Evolutionary conservation across 1,140 invertebrate genomes (phyloP).

Genomic region (Drosophila prosaltans): DNA sequence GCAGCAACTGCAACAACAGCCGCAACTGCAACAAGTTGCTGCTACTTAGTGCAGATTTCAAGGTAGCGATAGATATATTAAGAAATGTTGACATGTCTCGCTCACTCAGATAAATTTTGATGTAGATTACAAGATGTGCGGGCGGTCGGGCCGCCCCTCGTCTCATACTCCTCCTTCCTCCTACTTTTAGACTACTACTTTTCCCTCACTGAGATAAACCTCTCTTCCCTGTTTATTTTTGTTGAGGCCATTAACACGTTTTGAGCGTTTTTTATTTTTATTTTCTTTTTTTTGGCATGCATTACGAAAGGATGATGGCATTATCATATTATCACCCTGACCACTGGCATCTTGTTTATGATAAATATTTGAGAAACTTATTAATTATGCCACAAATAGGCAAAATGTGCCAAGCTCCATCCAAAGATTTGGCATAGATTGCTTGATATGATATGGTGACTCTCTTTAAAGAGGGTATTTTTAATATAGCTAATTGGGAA

Average conservation of each 20-base stretch:
- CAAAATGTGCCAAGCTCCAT: conserved; percentile 28
- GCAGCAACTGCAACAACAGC: conserved; percentile 32
- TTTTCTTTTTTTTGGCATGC: conserved; percentile 46
- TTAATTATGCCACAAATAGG: conserved; percentile 79
- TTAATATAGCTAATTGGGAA: conserved; percentile 49
- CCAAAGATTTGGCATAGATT: conserved; percentile 7
- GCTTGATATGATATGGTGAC: background rate
- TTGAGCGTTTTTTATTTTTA: conserved; percentile 39
- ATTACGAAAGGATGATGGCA: conserved; percentile 61
- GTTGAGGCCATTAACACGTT: conserved; percentile 51
- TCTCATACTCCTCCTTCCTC: conserved; percentile 26
- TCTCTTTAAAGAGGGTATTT: conserved; percentile 30
- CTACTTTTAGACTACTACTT: background rate
- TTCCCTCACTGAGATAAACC: conserved; percentile 44
- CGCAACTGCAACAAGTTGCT: conserved; percentile 49
- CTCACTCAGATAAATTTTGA: conserved; percentile 81
- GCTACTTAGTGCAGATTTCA: conserved; percentile 79
- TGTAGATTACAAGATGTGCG: conserved; percentile 71
- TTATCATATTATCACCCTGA: conserved; percentile 71
- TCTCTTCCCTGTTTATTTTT: conserved; percentile 9
- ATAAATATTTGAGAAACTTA: conserved; percentile 78
- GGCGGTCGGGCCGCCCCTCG: conserved; percentile 20
- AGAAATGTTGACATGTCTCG: conserved; percentile 81
- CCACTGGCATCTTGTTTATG: conserved; percentile 71
- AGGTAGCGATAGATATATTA: conserved; percentile 80